Percentiles rank a stretch among this genome's conserved stretches.
These are phyloP conservation scores for Norana najaformis DNA, from an alignment of 2,888 invertebrate species.

Conservation along the genomic window DNA sequence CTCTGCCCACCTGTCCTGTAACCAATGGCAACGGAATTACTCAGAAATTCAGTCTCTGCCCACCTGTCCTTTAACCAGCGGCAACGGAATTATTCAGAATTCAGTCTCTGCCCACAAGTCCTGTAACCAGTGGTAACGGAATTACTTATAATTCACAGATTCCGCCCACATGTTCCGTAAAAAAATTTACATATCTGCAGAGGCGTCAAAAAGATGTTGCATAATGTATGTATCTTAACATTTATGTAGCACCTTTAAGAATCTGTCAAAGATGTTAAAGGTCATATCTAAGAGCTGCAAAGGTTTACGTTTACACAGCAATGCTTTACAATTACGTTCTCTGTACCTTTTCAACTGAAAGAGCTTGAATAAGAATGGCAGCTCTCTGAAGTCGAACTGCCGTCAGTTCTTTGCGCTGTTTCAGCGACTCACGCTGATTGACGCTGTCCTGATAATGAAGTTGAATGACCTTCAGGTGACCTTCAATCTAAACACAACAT, in stretches of 20 bases:
- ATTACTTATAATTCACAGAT: too few relatives aligned
- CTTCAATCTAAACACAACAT: conserved; percentile 50
- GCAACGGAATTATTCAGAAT: not conserved
- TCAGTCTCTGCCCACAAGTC: too few relatives aligned
- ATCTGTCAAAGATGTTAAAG: not conserved
- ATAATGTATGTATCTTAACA: not conserved
- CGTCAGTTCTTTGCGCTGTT: conserved; percentile 56
- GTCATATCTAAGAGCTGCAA: not conserved
- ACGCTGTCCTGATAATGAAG: conserved; percentile 61
- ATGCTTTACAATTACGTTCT: not conserved
- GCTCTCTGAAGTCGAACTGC: conserved; percentile 56
- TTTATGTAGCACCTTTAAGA: not conserved
- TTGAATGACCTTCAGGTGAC: conserved; percentile 56
- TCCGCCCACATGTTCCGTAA: too few relatives aligned
- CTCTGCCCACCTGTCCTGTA: conserved; percentile 59
- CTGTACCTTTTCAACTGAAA: conserved; percentile 60
- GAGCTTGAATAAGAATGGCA: conserved; percentile 58
- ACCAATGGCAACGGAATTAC: not conserved
- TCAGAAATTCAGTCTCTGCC: not conserved
- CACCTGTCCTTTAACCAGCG: not conserved
- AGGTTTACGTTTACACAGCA: not conserved
- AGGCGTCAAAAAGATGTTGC: too few relatives aligned
- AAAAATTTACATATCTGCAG: too few relatives aligned
- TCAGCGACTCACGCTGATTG: conserved; percentile 58
- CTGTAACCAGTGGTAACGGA: too few relatives aligned